Percentiles rank a stretch among this genome's conserved stretches.
Evolutionary conservation across 2,888 invertebrate species (phyloP).

Genomic region (Meganola albula): DNA sequence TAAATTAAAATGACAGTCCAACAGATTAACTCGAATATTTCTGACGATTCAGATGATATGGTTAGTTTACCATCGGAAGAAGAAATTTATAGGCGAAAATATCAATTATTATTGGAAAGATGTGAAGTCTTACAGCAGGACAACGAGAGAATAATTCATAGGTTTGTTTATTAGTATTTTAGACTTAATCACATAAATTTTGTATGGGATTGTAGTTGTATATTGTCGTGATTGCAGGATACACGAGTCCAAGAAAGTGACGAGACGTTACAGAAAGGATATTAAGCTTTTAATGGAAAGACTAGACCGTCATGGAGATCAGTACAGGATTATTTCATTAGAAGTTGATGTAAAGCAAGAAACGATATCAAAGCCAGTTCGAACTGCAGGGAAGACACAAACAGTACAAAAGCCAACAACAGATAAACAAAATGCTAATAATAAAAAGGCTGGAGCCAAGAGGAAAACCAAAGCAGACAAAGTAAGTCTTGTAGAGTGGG

Average conservation of each 20-base stretch:
- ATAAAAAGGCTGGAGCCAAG: slow-evolving; percentile 67
- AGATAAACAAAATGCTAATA: slow-evolving; percentile 52
- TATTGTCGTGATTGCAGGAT: slow-evolving; percentile 73
- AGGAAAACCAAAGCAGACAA: slow-evolving; percentile 80
- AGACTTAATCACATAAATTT: slow-evolving; percentile 23
- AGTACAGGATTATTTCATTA: slow-evolving; percentile 80
- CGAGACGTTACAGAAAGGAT: slow-evolving; percentile 82
- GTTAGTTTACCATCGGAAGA: slow-evolving; percentile 78
- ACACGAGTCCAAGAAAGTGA: slow-evolving; percentile 83
- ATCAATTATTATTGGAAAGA: slow-evolving; percentile 83
- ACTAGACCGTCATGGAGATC: slow-evolving; percentile 83
- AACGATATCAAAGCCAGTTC: slow-evolving; percentile 37
- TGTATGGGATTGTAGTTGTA: slow-evolving; percentile 22
- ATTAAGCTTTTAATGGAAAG: slow-evolving; percentile 82
- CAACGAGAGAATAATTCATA: slow-evolving; percentile 84
- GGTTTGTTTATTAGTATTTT: slow-evolving; percentile 60
- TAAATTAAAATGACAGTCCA: slow-evolving; percentile 79
- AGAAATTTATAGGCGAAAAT: slow-evolving; percentile 84
- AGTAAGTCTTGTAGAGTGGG: slow-evolving; percentile 38
- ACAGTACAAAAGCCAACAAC: slow-evolving; percentile 39
- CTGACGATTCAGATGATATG: slow-evolving; percentile 76
- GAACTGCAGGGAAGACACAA: slow-evolving; percentile 44
- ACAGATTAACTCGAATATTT: slow-evolving; percentile 73
- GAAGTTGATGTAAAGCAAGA: slow-evolving; percentile 73
- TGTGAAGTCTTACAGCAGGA: slow-evolving; percentile 87